A percentile compares a stretch with the other conserved stretches of the same genome.
Evolutionary conservation across 1,140 invertebrate genomes (phyloP).

Genomic region (fruit fly (Drosophila melanogaster)): DNA sequence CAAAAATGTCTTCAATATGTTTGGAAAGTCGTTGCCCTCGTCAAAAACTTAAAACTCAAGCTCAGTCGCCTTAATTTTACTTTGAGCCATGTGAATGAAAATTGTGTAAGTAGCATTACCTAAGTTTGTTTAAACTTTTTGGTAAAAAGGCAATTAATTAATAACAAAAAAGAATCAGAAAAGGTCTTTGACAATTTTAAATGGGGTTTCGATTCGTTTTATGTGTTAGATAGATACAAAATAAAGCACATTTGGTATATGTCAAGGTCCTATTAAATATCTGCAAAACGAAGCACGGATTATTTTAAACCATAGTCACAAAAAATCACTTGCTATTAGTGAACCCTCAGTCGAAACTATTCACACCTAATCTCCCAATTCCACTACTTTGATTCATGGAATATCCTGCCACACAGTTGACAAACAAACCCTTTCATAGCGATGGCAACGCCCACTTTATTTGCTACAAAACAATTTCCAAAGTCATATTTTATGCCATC

Average conservation of each 20-base stretch:
- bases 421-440: conserved; percentile 30
- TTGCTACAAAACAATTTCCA: conserved; percentile 80
- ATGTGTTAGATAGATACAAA: too few species aligned
- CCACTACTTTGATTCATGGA: conserved; percentile 2
- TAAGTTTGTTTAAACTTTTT: conserved; percentile 32
- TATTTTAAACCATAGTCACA: not conserved
- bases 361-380: conserved; percentile 14
- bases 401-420: not conserved
- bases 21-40: not conserved
- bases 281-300: too few species aligned
- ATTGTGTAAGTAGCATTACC: conserved; percentile 18
- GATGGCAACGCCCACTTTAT: conserved; percentile 64
- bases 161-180: not conserved
- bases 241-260: not conserved
- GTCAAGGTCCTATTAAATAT: conserved; percentile 5
- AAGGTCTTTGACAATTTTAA: conserved; percentile 41
- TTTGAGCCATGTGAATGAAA: conserved; percentile 15
- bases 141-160: conserved; percentile 31
- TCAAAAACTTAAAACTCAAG: conserved; percentile 9
- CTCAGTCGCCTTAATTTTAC: not conserved
- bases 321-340: conserved; percentile 26
- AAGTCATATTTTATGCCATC: conserved; percentile 83
- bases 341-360: conserved; percentile 8
- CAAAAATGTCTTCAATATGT: not conserved
- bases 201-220: not conserved